Evolutionary conservation across 1,140 invertebrate species (phyloP), one percentile per base, ranked within the genome.

Genomic region (Listronotus oregonensis): DNA sequence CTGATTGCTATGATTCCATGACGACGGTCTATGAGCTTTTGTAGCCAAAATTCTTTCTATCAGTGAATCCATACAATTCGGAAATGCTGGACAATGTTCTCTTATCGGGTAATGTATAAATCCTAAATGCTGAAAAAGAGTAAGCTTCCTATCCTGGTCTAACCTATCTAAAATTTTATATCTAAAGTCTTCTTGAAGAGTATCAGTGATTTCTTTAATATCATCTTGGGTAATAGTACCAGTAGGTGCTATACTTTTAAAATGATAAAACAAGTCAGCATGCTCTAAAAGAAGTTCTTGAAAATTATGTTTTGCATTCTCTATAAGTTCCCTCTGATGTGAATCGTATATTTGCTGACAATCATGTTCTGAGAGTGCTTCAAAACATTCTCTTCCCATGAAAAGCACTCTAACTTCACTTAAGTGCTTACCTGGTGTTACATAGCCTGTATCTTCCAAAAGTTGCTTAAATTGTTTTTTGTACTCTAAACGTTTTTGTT

Each of bases 71-170:
- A 96, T 90, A 79, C 95, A 98, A 80, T 92, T 91, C 58, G 90
- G 87, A 80, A 89, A 93, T 42, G 92, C 91, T 17, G 94, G 94
- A 78, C 96, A 98, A 78, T 96, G 93, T 78, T 97, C 95, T 34
- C 91, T 82, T 74, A 95, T 93, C 11, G 96, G 95, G 81, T 93
- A 95, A 80, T 98, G 95, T 47, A 98, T 90, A 81, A 98, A 98
- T 52, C 95, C 95, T 27, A 98, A 82, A 81, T 98, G 96, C 78
- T 96, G 94, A 66, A 97, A 93, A 21, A 98, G 82, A 86, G 97
- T 94, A 61, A 97, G 81, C 75, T 95, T 94, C 67, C 96, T 82
- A 74, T 98, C 96, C 82, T 97, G 94, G 81, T 97, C 95, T 73
- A 97, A 82, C 67, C 93, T 85, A 79, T 96, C 93, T 73, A 98